A percentile compares a stretch with the other conserved stretches of the same genome.
phyloP scores from a whole-genome alignment of 2,888 invertebrate genomes.

The Microplitis deprimator region DNA sequence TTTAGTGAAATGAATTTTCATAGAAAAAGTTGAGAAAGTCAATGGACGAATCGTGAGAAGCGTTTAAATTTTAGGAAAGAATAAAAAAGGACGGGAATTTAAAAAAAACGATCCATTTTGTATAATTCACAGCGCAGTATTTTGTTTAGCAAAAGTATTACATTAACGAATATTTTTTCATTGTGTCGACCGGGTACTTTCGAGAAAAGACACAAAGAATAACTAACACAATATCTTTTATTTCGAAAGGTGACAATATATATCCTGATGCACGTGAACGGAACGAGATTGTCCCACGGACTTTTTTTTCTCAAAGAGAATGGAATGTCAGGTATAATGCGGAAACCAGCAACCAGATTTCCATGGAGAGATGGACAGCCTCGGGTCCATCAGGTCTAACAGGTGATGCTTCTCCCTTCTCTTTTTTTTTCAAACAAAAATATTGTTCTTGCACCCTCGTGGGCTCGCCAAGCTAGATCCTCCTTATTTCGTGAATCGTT shows the following conservation, averaged over 20 bases:
- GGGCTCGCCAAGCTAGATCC: conserved; percentile 48
- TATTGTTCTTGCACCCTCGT: conserved; percentile 62
- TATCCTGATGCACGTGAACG: conserved; percentile 24
- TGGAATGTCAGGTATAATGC: conserved; percentile 37
- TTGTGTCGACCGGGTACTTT: not conserved
- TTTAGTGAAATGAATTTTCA: not conserved
- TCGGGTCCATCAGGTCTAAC: conserved; percentile 23
- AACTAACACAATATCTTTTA: not conserved
- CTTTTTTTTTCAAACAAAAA: conserved; percentile 53
- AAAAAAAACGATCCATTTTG: not conserved
- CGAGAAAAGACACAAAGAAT: conserved; percentile 1
- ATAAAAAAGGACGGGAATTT: not conserved
- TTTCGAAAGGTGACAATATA: conserved; percentile 12
- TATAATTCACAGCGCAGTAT: not conserved
- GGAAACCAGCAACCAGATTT: conserved; percentile 39
- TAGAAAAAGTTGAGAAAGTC: not conserved
- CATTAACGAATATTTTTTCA: conserved; percentile 1
- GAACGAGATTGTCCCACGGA: conserved; percentile 26
- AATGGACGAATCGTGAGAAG: not conserved
- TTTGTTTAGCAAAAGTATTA: conserved; percentile 7
- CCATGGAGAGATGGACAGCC: conserved; percentile 32
- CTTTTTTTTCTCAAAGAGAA: conserved; percentile 23
- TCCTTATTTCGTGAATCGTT: conserved; percentile 51
- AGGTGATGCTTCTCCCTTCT: conserved; percentile 35
- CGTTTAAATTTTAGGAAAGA: not conserved